Conservation (phyloP, 2,888 invertebrate genomes). For the Parapristionchus giblindavisi region DNA sequence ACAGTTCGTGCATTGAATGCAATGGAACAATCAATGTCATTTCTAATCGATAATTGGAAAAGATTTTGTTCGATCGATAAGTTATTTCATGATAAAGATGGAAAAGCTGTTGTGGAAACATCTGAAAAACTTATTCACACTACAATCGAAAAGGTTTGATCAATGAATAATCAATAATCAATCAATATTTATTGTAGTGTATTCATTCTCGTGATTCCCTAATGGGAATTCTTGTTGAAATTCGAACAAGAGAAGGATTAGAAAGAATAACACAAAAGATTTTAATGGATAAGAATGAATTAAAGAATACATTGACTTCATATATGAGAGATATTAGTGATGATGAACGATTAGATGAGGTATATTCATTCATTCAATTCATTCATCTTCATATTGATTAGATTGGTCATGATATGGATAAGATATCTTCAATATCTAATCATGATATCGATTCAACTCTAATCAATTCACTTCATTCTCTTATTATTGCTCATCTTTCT, state of each 20-base stretch:
- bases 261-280: slow-evolving; percentile 18
- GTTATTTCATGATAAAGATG: slow-evolving; percentile 9
- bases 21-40: slow-evolving; percentile 23
- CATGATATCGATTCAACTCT: not conserved
- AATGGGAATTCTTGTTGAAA: not conserved
- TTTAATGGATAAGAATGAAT: slow-evolving; percentile 4
- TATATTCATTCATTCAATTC: no score
- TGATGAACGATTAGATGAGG: slow-evolving; percentile 33
- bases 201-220: slow-evolving; percentile 30
- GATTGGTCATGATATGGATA: slow-evolving; percentile 21
- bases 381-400: not conserved
- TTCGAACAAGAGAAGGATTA: slow-evolving; percentile 14
- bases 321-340: slow-evolving; percentile 31
- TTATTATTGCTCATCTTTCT: slow-evolving; percentile 17
- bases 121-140: slow-evolving; percentile 16
- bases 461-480: not conserved
- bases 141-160: not conserved
- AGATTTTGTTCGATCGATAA: slow-evolving; percentile 13
- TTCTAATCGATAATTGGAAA: slow-evolving; percentile 32
- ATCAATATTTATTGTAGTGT: not conserved
- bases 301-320: slow-evolving; percentile 12
- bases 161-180: not conserved
- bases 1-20: slow-evolving; percentile 28
- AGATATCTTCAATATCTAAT: not conserved
- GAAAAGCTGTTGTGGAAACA: not conserved